Conservation (phyloP, 64 coral and sea anemone genomes). For the Hydrozoanthus tunicans region DNA sequence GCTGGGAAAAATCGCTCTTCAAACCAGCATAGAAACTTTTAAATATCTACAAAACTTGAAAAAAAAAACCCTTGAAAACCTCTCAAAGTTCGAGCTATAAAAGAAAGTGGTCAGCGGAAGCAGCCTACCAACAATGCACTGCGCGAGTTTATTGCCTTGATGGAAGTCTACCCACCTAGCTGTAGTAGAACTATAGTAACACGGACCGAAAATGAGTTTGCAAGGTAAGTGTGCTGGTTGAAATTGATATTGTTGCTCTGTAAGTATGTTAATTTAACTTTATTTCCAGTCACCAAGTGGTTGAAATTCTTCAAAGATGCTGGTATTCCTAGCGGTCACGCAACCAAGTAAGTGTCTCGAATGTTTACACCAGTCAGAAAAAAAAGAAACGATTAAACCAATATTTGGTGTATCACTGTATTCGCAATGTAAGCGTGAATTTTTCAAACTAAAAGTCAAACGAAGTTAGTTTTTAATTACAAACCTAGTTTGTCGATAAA, state of each 20-base stretch:
- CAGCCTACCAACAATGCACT: conserved; percentile 19
- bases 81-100: too few species aligned
- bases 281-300: conserved; percentile 83
- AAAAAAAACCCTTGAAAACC: too few species aligned
- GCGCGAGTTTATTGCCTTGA: neutral
- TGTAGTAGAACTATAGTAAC: neutral
- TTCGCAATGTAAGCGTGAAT: too few species aligned
- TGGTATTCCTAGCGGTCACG: conserved; percentile 68
- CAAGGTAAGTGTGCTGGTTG: conserved; percentile 33
- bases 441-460: too few species aligned
- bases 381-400: too few species aligned
- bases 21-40: too few species aligned
- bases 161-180: neutral
- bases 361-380: neutral
- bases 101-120: conserved; percentile 23
- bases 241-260: neutral
- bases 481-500: too few species aligned
- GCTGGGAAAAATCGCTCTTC: too few species aligned
- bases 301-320: conserved; percentile 86
- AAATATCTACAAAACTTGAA: too few species aligned
- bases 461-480: too few species aligned
- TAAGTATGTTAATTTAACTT: neutral
- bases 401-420: too few species aligned
- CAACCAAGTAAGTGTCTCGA: conserved; percentile 70
- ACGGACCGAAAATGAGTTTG: conserved; percentile 25